A percentile compares a stretch with the other conserved stretches of the same genome.
phyloP scores from a whole-genome alignment of 2,888 invertebrate genomes.

The Eilema caniola region DNA sequence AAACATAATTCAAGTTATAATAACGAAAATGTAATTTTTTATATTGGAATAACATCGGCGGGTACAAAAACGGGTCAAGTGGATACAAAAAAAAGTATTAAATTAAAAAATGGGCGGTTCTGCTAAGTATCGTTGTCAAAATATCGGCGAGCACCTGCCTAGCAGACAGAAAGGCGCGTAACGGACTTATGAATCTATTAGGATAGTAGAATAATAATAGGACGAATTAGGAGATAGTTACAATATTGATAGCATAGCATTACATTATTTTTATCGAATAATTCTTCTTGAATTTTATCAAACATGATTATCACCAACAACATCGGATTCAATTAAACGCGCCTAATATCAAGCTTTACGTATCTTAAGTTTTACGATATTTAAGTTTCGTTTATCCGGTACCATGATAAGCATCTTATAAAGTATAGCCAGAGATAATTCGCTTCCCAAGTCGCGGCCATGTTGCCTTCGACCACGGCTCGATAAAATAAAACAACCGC shows the following conservation, averaged over 20 bases:
- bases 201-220: slow-evolving; percentile 10
- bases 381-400: slow-evolving; percentile 51
- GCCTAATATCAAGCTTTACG: slow-evolving; percentile 33
- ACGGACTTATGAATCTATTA: slow-evolving; percentile 61
- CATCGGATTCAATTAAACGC: slow-evolving; percentile 26
- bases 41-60: slow-evolving; percentile 69
- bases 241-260: background rate
- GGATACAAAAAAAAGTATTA: slow-evolving; percentile 71
- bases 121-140: slow-evolving; percentile 86
- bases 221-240: background rate
- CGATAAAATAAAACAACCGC: slow-evolving; percentile 83
- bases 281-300: slow-evolving; percentile 8
- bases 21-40: slow-evolving; percentile 65
- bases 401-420: slow-evolving; percentile 67
- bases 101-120: slow-evolving; percentile 80
- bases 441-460: slow-evolving; percentile 80
- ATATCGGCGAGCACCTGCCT: slow-evolving; percentile 82
- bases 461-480: slow-evolving; percentile 77
- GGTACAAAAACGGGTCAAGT: slow-evolving; percentile 77
- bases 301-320: slow-evolving; percentile 11
- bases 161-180: slow-evolving; percentile 79
- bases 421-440: slow-evolving; percentile 78
- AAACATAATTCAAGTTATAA: slow-evolving; percentile 54
- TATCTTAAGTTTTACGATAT: slow-evolving; percentile 54
- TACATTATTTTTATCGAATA: background rate